phyloP scores from a whole-genome alignment of 1,140 invertebrate genomes.

The Heliothis subflexa region DNA sequence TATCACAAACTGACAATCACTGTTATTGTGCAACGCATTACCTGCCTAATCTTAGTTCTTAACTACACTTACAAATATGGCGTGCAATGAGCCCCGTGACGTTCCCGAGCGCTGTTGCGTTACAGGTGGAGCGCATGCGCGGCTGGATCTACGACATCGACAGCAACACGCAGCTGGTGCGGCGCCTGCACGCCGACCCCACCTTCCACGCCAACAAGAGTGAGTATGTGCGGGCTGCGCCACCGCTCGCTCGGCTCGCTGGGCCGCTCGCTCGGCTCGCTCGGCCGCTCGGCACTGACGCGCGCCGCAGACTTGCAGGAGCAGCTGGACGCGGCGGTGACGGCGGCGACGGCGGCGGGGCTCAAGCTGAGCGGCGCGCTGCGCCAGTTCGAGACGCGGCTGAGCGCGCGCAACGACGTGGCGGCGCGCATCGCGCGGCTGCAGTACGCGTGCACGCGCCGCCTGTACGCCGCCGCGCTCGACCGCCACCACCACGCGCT shows the following conservation, averaged over 20 bases:
- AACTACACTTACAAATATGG: no score
- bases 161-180: conserved; percentile 85
- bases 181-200: conserved; percentile 87
- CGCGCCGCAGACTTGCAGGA: conserved; percentile 85
- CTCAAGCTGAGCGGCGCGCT: conserved; percentile 79
- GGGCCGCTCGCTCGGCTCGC: not conserved
- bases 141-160: conserved; percentile 83
- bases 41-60: no score
- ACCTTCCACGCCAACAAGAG: conserved; percentile 87
- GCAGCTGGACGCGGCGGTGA: conserved; percentile 84
- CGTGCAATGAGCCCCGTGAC: no score
- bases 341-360: conserved; percentile 67
- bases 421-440: conserved; percentile 81
- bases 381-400: conserved; percentile 74
- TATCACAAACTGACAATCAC: not conserved
- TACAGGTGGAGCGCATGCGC: conserved; percentile 86
- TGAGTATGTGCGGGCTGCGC: conserved; percentile 62
- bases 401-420: conserved; percentile 64
- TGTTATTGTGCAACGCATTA: not conserved
- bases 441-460: conserved; percentile 84
- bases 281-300: not conserved
- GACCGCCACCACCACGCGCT: conserved; percentile 91
- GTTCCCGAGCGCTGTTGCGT: not conserved
- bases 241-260: no score
- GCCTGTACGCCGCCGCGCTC: conserved; percentile 88